Conservation (phyloP, 2,797 vertebrate genomes). For the Cephalopachus bancanus region DNA sequence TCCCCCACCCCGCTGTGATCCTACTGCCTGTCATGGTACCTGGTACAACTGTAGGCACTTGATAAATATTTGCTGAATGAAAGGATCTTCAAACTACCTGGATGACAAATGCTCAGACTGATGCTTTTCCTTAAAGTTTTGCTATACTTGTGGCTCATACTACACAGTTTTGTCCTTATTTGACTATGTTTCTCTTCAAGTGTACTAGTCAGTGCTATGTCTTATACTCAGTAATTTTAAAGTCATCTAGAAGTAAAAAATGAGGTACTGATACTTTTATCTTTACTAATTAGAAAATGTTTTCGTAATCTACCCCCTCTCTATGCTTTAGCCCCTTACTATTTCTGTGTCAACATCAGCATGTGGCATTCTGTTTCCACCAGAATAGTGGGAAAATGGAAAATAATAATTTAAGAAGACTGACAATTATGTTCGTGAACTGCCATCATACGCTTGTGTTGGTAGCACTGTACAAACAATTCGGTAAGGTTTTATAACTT, state of each 20-base stretch:
- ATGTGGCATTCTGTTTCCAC: background rate
- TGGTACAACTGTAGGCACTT: background rate
- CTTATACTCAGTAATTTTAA: background rate
- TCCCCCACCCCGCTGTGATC: background rate
- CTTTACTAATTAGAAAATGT: constrained; percentile 18
- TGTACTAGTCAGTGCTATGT: background rate
- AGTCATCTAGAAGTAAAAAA: constrained; percentile 34
- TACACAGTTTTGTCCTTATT: background rate
- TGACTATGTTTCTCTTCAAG: background rate
- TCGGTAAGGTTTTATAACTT: no score
- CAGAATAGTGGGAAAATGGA: background rate
- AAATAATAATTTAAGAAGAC: no score
- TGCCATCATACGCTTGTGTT: no score
- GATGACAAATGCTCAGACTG: background rate
- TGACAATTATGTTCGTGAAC: no score
- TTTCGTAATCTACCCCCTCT: background rate
- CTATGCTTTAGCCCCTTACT: background rate
- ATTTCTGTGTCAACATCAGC: background rate
- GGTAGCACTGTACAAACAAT: no score
- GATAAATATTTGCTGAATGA: background rate
- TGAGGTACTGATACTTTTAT: background rate
- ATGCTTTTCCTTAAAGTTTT: constrained; percentile 22
- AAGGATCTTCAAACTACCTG: background rate
- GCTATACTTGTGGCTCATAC: background rate
- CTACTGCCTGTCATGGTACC: no score